These are phyloP conservation scores for Zaprionus africanus DNA, from an alignment of 1,140 invertebrate genomes.

Conservation along the genomic window DNA sequence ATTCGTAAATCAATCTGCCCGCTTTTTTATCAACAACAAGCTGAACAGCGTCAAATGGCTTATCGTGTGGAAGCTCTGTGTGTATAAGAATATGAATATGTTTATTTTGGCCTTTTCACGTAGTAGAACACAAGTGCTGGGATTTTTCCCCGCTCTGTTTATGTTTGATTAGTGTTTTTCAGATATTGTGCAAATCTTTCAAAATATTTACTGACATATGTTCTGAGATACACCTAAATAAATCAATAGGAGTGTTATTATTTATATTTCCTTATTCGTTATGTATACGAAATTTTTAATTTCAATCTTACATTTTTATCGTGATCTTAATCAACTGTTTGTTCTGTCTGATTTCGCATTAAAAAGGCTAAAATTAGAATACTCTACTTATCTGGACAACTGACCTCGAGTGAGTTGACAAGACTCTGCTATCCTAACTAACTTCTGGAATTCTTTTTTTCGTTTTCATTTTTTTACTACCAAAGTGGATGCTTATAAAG, in stretches of 20 bases:
- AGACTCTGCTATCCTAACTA: background rate
- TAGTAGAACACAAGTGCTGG: background rate
- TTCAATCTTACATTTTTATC: background rate
- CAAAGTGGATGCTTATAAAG: background rate
- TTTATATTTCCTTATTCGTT: background rate
- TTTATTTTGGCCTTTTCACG: constrained; percentile 13
- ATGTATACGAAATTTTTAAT: background rate
- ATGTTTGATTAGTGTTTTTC: background rate
- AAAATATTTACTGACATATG: background rate
- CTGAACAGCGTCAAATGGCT: constrained; percentile 23
- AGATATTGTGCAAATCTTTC: background rate
- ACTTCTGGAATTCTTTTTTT: background rate
- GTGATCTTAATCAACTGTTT: background rate
- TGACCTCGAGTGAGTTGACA: background rate
- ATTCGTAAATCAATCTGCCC: constrained; percentile 39
- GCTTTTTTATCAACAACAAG: constrained; percentile 29
- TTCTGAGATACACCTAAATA: background rate
- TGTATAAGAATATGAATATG: constrained; percentile 7
- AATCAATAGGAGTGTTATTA: background rate
- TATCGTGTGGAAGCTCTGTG: constrained; percentile 18
- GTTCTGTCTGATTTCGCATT: background rate
- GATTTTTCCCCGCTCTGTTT: constrained; percentile 1
- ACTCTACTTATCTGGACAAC: background rate
- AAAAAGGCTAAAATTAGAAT: background rate
- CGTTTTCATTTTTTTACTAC: background rate